Base-by-base conservation (phyloP, 1,140 invertebrate genomes). In the Dinoponera quadriceps region DNA sequence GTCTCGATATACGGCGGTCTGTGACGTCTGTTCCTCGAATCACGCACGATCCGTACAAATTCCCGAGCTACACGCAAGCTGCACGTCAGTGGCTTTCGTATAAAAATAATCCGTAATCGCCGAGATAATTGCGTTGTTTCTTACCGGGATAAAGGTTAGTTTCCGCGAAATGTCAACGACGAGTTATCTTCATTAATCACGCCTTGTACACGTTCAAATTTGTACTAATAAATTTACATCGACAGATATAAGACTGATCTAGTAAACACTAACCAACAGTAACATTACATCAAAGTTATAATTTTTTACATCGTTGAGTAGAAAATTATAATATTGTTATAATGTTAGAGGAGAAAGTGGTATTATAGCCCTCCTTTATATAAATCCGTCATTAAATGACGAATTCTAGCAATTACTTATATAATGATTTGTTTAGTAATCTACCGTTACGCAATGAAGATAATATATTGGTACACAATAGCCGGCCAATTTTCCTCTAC, bases 21-120 rank as follows among this genome's bases (percentile, higher is more conserved):
- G 75, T 84, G 75, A 82, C 86, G 85, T 84, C 65, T 77, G 82
- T 87, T 88, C 75, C 59, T 71, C 66, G 86, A 87, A 88, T 87
- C 85, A 88, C 86, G 85, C 85, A 82, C 86, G 77, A 82, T 85
- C 65, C 71, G 65, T 87, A 88, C 86, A 87, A 87, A 88, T 87
- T 84, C 49, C 65, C 63, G n/a, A 72, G 71, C 20, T 57, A 57
- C 86, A 87, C 86, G 86, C 86, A 57, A 88, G 22, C 68, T 59
- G 55, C 49, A 49, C 75, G 33, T 59, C 63, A 29, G 68, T 27
- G 57, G 74, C 54, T 87, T 87, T 75, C 60, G 27, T 4, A 62
- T 74, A 33, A 33, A 44, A 59, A 65, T 54, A 75, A 83, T 27
- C 25, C 49, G 54, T 59, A 72, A 74, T 44, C 63, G 33, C 29